Evolutionary conservation across 23 tunicate genomes (phyloP).

Genomic region (Halocynthia roretzi): DNA sequence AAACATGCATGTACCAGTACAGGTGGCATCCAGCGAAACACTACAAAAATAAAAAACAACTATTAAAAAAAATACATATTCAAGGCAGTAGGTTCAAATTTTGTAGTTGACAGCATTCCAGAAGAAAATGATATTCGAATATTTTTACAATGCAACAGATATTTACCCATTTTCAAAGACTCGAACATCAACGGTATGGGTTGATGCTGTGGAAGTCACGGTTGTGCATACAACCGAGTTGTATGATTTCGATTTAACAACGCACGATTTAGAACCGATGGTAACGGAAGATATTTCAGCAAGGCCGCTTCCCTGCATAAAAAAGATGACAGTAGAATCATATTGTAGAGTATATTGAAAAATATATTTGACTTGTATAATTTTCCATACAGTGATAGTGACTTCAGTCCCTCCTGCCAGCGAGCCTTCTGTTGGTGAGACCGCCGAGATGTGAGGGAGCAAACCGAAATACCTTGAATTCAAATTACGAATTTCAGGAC

Average conservation of each 20-base stretch:
- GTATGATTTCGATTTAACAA: constrained; percentile 3
- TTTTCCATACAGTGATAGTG: constrained; percentile 23
- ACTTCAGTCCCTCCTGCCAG: constrained; percentile 51
- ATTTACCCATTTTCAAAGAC: constrained; percentile 11
- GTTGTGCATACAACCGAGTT: constrained; percentile 10
- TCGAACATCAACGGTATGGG: background rate
- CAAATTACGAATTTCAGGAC: background rate
- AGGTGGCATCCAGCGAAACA: background rate
- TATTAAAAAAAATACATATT: background rate
- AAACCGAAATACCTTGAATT: background rate
- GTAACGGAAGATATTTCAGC: constrained; percentile 18
- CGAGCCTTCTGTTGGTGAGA: constrained; percentile 45
- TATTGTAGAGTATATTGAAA: background rate
- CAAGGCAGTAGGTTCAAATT: background rate
- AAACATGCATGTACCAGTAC: background rate
- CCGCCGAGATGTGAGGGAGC: constrained; percentile 15
- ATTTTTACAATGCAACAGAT: too few relatives aligned
- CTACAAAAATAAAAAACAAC: background rate
- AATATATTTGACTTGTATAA: background rate
- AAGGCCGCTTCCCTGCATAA: constrained; percentile 20
- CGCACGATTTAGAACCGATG: constrained; percentile 17
- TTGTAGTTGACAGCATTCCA: background rate
- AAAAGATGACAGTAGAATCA: background rate
- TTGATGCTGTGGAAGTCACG: background rate
- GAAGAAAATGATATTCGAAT: too few relatives aligned